A percentile compares a stretch with the other conserved stretches of the same genome.
Conservation (phyloP, 1,140 invertebrate species). For the Aporrectodea caliginosa region DNA sequence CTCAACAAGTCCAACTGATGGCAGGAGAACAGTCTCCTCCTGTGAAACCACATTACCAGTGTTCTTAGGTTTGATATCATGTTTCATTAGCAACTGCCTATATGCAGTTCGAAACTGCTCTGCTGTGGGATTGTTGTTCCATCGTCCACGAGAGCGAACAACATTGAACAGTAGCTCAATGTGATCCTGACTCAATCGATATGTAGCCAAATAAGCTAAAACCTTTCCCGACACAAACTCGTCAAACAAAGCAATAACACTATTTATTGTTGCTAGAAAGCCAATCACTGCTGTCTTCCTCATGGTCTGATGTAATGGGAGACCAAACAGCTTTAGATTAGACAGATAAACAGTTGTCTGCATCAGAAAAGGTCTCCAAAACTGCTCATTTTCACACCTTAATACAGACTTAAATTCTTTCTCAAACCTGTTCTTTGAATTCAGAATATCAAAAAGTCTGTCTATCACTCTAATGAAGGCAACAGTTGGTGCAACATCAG, state of each 20-base stretch:
- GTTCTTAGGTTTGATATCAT: neutral
- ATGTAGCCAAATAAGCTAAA: conserved; percentile 35
- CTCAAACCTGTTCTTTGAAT: neutral
- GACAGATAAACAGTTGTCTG: neutral
- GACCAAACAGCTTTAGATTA: neutral
- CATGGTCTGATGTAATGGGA: neutral
- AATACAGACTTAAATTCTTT: neutral
- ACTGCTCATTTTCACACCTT: neutral
- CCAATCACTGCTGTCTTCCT: conserved; percentile 13
- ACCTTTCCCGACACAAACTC: neutral
- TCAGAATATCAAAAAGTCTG: neutral
- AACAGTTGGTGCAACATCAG: neutral
- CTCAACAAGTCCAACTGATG: neutral
- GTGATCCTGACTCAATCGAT: conserved; percentile 54
- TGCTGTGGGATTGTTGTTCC: conserved; percentile 52
- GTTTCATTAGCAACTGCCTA: neutral
- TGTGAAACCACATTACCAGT: neutral
- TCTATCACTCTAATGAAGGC: neutral
- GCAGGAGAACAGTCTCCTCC: neutral
- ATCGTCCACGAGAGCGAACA: conserved; percentile 45
- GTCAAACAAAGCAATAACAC: conserved; percentile 14
- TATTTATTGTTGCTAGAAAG: conserved; percentile 3
- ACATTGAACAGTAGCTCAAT: conserved; percentile 52
- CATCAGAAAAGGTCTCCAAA: neutral
- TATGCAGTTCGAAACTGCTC: conserved; percentile 42